Base-by-base conservation (phyloP, 2,888 invertebrate genomes). In the Acleris holmiana region DNA sequence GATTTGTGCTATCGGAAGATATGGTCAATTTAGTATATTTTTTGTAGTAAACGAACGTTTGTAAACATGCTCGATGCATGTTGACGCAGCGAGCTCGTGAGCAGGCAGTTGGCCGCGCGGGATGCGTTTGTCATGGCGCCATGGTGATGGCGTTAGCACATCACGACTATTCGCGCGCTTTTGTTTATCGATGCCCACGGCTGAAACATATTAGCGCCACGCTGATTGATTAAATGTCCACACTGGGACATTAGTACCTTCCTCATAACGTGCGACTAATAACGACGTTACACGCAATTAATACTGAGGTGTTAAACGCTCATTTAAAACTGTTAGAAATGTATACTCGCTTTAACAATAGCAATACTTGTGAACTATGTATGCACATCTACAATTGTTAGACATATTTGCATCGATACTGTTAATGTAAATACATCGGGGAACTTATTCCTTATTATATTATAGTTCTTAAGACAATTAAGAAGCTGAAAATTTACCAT, bases 141-240 rank as follows among this genome's bases (percentile, higher is more conserved):
- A n/a, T n/a, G 23, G 23, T 4, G 23, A 23, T 23, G 35, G 35
- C n/a, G 51, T 47, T 51, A 40, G 40, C 58, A 54, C 53, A 68
- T 68, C 73, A 76, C 41, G 68, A 65, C 64, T 61, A 68, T 68
- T 72, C 70, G 67, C 68, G 65, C 44, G 44, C 57, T 47, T 46
- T 69, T 68, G 59, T 61, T 61, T 71, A 68, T 70, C 71, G 58
- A 69, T 61, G 71, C 73, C 70, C 66, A 69, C 75, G 73, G 68
- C 74, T 81, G 76, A 73, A 75, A 76, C 66, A 77, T 68, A 79
- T 83, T 79, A 83, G 69, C 73, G 67, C 68, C 72, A 59, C 67
- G 69, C 73, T 77, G 73, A 68, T 59, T 50, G 57, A 63, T 47
- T 58, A 53, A 64, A 64, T 58, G 18, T 29, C 60, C 40, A 47